A percentile compares a stretch with the other conserved stretches of the same genome.
Evolutionary conservation across 2,113 vertebrate genomes (phyloP).

Genomic region (Smithornis capensis): DNA sequence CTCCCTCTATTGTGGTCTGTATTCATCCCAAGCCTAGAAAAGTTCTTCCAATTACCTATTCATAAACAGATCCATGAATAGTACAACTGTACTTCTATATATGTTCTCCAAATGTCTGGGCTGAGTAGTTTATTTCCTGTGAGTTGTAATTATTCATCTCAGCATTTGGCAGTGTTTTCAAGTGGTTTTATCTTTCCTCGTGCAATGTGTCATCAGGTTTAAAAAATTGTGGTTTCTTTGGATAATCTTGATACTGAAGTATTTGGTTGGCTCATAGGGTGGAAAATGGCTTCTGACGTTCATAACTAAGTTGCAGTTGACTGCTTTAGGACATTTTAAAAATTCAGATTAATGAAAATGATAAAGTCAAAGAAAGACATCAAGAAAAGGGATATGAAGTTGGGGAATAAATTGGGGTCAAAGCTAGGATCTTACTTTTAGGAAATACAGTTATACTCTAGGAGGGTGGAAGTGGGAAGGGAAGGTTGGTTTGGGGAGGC

Average conservation of each 20-base stretch:
- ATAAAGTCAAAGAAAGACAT: not conserved
- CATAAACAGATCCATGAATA: conserved; percentile 14
- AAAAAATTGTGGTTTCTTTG: not conserved
- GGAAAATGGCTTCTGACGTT: not conserved
- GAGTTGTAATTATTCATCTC: not conserved
- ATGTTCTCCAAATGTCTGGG: conserved; percentile 35
- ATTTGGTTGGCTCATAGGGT: not conserved
- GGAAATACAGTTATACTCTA: not conserved
- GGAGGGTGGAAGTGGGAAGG: not conserved
- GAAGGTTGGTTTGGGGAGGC: not conserved
- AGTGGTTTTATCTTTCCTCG: not conserved
- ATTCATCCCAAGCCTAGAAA: not conserved
- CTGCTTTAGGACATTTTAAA: not conserved
- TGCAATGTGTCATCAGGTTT: not conserved
- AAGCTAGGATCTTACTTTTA: not conserved
- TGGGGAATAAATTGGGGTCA: not conserved
- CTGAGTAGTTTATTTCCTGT: conserved; percentile 49
- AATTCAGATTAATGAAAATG: not conserved
- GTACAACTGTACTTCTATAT: conserved; percentile 29
- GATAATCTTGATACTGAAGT: not conserved
- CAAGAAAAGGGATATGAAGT: not conserved
- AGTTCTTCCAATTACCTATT: conserved; percentile 45
- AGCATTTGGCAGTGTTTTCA: conserved; percentile 9
- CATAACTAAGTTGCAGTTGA: not conserved
- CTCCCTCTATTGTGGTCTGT: not conserved